A percentile compares a stretch with the other conserved stretches of the same genome.
Evolutionary conservation across 2,113 vertebrate genomes (phyloP).

Genomic region (Prinia subflava): DNA sequence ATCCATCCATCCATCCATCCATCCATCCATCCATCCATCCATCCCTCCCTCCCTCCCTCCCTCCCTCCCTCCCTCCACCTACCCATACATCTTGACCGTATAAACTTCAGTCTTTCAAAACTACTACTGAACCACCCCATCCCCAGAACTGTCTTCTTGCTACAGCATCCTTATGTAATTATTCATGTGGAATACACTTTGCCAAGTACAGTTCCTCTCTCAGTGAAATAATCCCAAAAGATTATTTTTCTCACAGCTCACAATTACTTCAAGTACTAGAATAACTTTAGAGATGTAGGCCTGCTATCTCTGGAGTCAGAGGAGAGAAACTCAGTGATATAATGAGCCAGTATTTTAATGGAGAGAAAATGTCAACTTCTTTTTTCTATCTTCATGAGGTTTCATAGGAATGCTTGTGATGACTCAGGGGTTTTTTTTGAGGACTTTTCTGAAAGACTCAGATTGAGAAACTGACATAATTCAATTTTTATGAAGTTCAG

Average conservation of each 20-base stretch:
- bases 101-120: neutral
- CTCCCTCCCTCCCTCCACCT: neutral
- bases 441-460: neutral
- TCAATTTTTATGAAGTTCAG: neutral
- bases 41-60: neutral
- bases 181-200: slow-evolving; percentile 16
- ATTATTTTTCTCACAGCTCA: neutral
- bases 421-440: neutral
- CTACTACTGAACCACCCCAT: fast-evolving
- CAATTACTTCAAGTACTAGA: neutral
- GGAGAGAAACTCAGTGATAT: neutral
- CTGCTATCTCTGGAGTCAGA: neutral
- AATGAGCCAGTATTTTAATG: neutral
- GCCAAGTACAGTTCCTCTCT: neutral
- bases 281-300: neutral
- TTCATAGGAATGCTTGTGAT: neutral
- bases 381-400: neutral
- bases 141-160: neutral
- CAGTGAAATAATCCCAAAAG: neutral
- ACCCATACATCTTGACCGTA: neutral
- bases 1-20: neutral
- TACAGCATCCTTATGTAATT: neutral
- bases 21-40: neutral
- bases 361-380: neutral
- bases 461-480: neutral